Evolutionary conservation across 1,140 invertebrate genomes (phyloP).

Genomic region (Potamilus streckersoni): DNA sequence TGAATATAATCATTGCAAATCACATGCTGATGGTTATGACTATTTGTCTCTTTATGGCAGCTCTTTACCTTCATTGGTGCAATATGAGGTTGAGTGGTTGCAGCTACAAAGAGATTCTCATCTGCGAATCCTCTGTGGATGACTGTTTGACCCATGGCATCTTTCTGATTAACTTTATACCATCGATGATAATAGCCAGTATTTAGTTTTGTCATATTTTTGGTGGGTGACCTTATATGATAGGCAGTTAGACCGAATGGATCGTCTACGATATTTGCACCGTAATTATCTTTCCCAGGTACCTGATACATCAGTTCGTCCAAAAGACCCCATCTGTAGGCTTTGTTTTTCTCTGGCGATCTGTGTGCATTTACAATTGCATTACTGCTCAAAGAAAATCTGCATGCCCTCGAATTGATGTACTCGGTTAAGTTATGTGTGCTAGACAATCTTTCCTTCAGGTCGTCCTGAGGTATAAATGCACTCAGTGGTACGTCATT

Average conservation of each 20-base stretch:
- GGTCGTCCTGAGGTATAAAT: constrained; percentile 27
- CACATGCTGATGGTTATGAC: background rate
- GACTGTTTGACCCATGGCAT: constrained; percentile 40
- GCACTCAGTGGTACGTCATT: constrained; percentile 15
- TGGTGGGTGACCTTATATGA: constrained; percentile 11
- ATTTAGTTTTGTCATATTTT: background rate
- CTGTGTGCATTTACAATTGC: background rate
- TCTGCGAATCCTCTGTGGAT: constrained; percentile 46
- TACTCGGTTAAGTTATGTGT: background rate
- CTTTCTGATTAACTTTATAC: constrained; percentile 37
- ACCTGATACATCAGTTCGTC: constrained; percentile 50
- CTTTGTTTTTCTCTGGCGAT: background rate
- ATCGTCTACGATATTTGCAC: constrained; percentile 31
- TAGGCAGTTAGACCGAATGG: constrained; percentile 23
- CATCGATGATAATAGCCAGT: constrained; percentile 36
- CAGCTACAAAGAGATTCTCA: constrained; percentile 45
- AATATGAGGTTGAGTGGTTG: constrained; percentile 39
- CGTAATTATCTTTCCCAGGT: constrained; percentile 53
- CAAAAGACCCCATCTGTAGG: constrained; percentile 30
- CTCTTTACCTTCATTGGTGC: constrained; percentile 12
- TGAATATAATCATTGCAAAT: constrained; percentile 21
- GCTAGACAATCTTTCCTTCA: constrained; percentile 17
- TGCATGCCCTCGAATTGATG: background rate
- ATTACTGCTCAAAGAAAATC: constrained; percentile 8
- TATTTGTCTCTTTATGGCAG: constrained; percentile 4